phyloP scores from a whole-genome alignment of 2,888 invertebrate genomes.

The Eupithecia subumbrata region DNA sequence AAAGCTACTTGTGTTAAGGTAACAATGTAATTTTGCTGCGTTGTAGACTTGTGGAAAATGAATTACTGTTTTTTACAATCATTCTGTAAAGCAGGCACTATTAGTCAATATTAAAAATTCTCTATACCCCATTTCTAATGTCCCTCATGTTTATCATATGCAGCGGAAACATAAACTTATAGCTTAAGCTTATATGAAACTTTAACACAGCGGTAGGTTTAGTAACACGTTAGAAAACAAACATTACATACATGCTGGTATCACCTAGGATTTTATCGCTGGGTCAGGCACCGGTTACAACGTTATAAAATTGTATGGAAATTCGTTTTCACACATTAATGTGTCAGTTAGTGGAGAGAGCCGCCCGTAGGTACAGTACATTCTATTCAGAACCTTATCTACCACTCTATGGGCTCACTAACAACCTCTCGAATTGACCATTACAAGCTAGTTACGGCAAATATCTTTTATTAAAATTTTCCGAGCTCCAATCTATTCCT shows the following conservation, averaged over 20 bases:
- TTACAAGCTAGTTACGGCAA: slow-evolving; percentile 62
- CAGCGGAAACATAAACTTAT: background rate
- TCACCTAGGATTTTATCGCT: slow-evolving; percentile 18
- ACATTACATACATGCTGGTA: slow-evolving; percentile 10
- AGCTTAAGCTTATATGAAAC: background rate
- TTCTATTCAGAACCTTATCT: slow-evolving; percentile 60
- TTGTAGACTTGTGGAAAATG: background rate
- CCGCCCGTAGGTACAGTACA: slow-evolving; percentile 32
- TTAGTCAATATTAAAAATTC: background rate
- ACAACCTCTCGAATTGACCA: slow-evolving; percentile 65
- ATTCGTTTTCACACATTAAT: slow-evolving; percentile 49
- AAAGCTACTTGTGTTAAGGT: slow-evolving; percentile 24
- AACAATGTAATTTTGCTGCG: slow-evolving; percentile 20
- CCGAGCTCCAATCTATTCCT: slow-evolving; percentile 41
- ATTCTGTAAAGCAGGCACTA: background rate
- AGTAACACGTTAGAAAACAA: slow-evolving; percentile 2
- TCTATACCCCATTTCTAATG: background rate
- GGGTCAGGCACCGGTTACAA: slow-evolving; percentile 19
- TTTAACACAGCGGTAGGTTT: slow-evolving; percentile 1
- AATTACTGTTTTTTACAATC: background rate
- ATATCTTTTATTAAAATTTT: slow-evolving; percentile 65
- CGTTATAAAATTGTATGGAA: slow-evolving; percentile 32
- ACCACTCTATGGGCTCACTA: slow-evolving; percentile 60
- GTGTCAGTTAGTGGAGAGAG: slow-evolving; percentile 44
- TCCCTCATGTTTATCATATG: background rate